Evolutionary conservation across 2,113 vertebrate genomes (phyloP).

Genomic region (Gnathonemus echidnorhynchus): DNA sequence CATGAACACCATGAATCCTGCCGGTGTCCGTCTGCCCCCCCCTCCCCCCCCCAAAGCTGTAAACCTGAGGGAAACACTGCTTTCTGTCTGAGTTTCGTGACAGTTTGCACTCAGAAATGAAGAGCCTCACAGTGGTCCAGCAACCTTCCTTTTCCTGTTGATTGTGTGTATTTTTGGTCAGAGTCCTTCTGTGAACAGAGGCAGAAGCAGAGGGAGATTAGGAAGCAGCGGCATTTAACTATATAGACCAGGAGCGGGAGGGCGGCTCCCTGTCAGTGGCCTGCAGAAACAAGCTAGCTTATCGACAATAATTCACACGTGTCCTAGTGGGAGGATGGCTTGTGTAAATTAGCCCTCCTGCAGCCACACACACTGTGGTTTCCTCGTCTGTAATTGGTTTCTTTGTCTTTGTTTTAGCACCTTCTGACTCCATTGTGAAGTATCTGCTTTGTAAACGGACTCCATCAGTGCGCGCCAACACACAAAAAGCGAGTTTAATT

Average conservation of each 20-base stretch:
- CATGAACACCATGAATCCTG: no score
- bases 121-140: not conserved
- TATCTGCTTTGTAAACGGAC: conserved; percentile 37
- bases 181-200: not conserved
- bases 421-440: conserved; percentile 25
- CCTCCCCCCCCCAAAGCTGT: no score
- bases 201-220: not conserved
- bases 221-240: not conserved
- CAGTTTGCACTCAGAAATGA: not conserved
- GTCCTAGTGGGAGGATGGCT: not conserved
- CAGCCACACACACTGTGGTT: not conserved
- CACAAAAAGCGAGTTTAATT: conserved; percentile 39
- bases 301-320: conserved; percentile 12
- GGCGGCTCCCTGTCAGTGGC: not conserved
- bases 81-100: not conserved
- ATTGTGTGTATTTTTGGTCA: not conserved
- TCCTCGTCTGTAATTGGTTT: conserved; percentile 20
- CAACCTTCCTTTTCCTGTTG: not conserved
- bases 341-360: conserved; percentile 22
- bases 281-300: conserved; percentile 11
- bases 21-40: no score
- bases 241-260: not conserved
- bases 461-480: conserved; percentile 35
- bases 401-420: conserved; percentile 21
- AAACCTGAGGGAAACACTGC: no score